Conservation (phyloP, 2,797 vertebrate genomes). For the Tokudaia muenninki region DNA sequence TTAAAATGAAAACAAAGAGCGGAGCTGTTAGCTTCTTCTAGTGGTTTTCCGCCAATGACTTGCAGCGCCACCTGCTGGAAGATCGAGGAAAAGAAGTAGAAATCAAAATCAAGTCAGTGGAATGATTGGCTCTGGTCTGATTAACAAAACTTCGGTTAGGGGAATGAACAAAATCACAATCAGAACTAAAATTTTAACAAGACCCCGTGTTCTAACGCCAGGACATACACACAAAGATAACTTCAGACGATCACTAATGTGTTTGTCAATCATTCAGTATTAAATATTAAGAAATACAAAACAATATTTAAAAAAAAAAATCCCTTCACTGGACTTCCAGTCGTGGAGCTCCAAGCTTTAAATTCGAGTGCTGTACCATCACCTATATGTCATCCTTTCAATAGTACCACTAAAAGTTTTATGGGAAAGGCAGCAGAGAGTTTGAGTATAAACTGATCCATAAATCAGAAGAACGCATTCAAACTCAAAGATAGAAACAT, state of each 20-base stretch:
- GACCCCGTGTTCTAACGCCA: not conserved
- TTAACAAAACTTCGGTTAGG: not conserved
- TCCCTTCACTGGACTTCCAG: not conserved
- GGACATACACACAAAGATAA: not conserved
- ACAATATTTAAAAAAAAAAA: not conserved
- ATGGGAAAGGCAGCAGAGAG: conserved; percentile 46
- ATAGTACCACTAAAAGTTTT: conserved; percentile 53
- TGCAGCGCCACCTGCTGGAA: conserved; percentile 76
- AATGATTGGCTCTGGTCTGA: not conserved
- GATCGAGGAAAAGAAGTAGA: conserved; percentile 61
- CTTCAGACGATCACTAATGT: not conserved
- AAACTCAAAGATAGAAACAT: conserved; percentile 48
- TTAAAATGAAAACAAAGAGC: conserved; percentile 34
- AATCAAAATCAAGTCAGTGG: conserved; percentile 50
- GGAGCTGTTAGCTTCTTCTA: not conserved
- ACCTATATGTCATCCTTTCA: not conserved
- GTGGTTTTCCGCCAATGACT: conserved; percentile 44
- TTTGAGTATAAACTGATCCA: conserved; percentile 30
- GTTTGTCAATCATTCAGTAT: not conserved
- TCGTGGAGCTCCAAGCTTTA: not conserved
- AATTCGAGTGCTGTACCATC: conserved; percentile 13
- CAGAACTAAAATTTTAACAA: conserved; percentile 54
- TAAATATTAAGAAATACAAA: not conserved
- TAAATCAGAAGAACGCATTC: conserved; percentile 54
- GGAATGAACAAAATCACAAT: conserved; percentile 29